These are phyloP conservation scores for Clistopyga incitator DNA, from an alignment of 2,888 invertebrate genomes.

Conservation along the genomic window DNA sequence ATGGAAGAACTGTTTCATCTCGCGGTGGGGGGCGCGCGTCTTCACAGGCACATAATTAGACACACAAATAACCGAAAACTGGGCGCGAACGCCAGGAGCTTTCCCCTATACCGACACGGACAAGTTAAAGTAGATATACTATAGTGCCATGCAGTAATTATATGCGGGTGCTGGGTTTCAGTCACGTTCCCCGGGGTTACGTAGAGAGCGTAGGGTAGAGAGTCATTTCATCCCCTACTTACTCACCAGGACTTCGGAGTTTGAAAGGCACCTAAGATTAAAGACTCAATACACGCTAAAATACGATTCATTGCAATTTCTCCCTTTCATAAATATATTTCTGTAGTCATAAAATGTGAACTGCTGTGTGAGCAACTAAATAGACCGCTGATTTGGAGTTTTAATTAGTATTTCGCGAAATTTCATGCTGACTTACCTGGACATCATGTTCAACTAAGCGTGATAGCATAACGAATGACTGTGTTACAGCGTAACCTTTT, in stretches of 20 bases:
- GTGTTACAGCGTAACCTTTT: no score
- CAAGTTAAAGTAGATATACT: slow-evolving; percentile 41
- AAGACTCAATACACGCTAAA: background rate
- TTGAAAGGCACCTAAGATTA: slow-evolving; percentile 15
- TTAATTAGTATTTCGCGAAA: background rate
- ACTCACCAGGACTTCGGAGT: slow-evolving; percentile 6
- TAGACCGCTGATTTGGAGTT: background rate
- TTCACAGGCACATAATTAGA: slow-evolving; percentile 54
- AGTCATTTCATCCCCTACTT: slow-evolving; percentile 30
- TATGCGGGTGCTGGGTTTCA: slow-evolving; percentile 31
- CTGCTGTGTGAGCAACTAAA: background rate
- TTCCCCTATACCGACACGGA: slow-evolving; percentile 24
- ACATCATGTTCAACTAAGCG: no score
- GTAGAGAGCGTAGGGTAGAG: slow-evolving; percentile 11
- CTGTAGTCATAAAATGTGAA: background rate
- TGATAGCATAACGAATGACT: no score
- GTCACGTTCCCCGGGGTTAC: slow-evolving; percentile 31
- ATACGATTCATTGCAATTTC: background rate
- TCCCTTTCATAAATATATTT: background rate
- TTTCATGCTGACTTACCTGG: no score
- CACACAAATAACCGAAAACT: slow-evolving; percentile 61
- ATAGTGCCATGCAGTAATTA: slow-evolving; percentile 35
- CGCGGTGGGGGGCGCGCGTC: slow-evolving; percentile 26
- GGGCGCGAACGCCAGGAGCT: slow-evolving; percentile 36
- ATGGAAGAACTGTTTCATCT: slow-evolving; percentile 55